These are phyloP conservation scores for Edolisoma coerulescens DNA, from an alignment of 2,113 vertebrate species.

Conservation along the genomic window DNA sequence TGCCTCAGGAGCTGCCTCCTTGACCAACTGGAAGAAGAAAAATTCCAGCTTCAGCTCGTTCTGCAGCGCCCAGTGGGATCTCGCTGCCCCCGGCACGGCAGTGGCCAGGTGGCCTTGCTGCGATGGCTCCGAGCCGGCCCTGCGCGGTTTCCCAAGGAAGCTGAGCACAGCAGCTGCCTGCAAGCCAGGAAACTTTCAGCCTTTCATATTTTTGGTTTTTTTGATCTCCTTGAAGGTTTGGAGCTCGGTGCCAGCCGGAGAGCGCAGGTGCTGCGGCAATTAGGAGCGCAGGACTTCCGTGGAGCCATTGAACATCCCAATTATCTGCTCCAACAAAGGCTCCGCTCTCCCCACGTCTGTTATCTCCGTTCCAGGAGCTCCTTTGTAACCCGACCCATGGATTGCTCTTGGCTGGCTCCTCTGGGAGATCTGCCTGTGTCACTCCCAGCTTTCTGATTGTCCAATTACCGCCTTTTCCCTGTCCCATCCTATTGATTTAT, in stretches of 20 bases:
- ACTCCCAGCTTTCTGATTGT: not conserved
- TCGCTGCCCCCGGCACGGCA: not conserved
- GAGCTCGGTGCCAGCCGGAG: not conserved
- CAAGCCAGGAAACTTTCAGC: not conserved
- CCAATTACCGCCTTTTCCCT: not conserved
- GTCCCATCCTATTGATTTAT: not conserved
- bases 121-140: not conserved
- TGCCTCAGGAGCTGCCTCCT: not conserved
- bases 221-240: not conserved
- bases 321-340: not conserved
- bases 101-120: not conserved
- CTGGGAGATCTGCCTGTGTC: not conserved
- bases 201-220: not conserved
- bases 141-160: not conserved
- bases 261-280: slow-evolving; percentile 9
- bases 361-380: not conserved
- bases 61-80: not conserved
- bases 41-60: not conserved
- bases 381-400: not conserved
- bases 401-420: slow-evolving; percentile 1
- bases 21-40: not conserved
- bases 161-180: not conserved
- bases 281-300: not conserved
- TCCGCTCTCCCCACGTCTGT: slow-evolving; percentile 3
- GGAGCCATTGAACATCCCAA: slow-evolving; percentile 15